Conservation (phyloP, 2,797 vertebrate genomes). For the Argentina silus region DNA sequence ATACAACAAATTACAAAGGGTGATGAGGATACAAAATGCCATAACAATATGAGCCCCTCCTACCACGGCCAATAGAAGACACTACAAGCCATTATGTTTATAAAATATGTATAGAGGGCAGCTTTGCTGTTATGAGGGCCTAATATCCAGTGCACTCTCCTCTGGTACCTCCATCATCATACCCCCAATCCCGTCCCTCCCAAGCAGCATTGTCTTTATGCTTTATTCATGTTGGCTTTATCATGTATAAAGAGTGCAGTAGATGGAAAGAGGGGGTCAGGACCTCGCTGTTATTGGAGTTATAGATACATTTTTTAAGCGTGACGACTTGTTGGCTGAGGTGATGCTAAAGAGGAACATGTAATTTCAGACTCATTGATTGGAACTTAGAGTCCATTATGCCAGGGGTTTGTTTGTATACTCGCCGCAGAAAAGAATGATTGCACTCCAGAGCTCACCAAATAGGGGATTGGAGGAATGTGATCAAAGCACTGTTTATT, state of each 20-base stretch:
- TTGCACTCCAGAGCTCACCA: slow-evolving; percentile 6
- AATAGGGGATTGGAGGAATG: slow-evolving; percentile 5
- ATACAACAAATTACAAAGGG: neutral
- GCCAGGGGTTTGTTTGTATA: slow-evolving; percentile 13
- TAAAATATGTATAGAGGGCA: neutral
- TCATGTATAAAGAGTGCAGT: slow-evolving; percentile 21
- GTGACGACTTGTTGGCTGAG: slow-evolving; percentile 5
- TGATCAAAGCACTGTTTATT: slow-evolving; percentile 4
- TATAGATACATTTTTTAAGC: slow-evolving; percentile 23
- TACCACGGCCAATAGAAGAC: neutral
- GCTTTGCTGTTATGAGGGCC: slow-evolving; percentile 8
- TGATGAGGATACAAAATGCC: neutral
- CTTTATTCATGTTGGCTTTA: slow-evolving; percentile 14
- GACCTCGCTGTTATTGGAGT: slow-evolving; percentile 5
- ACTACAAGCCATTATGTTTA: too few species aligned
- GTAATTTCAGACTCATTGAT: slow-evolving; percentile 20
- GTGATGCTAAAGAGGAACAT: slow-evolving; percentile 12
- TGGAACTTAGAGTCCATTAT: slow-evolving; percentile 34
- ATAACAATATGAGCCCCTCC: neutral
- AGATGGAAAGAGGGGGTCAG: slow-evolving; percentile 19
- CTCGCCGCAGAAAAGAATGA: slow-evolving; percentile 9
- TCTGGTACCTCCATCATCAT: slow-evolving; percentile 5
- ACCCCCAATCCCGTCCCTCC: neutral
- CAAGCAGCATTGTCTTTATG: neutral
- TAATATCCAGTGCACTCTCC: slow-evolving; percentile 4